Conservation (phyloP, 2,888 invertebrate species). For the Actias luna region DNA sequence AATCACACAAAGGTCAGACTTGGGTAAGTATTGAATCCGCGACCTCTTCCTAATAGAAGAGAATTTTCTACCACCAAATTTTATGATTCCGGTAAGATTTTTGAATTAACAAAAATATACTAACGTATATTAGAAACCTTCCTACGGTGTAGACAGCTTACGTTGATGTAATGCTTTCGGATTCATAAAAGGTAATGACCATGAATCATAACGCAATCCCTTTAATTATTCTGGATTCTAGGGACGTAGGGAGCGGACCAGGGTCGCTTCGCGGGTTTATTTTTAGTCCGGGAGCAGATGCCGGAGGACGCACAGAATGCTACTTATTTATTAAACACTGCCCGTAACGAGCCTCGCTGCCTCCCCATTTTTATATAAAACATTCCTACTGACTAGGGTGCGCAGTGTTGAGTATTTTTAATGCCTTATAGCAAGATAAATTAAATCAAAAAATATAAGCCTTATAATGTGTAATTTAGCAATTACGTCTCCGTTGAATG, state of each 20-base stretch:
- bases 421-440: not conserved
- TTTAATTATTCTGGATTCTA: constrained; percentile 44
- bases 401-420: not conserved
- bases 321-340: constrained; percentile 70
- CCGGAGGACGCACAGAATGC: constrained; percentile 65
- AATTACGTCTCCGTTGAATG: too few species aligned
- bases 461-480: too few species aligned
- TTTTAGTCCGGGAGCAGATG: constrained; percentile 69
- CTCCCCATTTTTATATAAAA: constrained; percentile 43
- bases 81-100: too few species aligned
- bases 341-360: constrained; percentile 47
- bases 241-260: constrained; percentile 34
- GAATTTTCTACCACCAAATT: too few species aligned
- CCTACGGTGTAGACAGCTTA: constrained; percentile 7
- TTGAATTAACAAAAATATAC: not conserved
- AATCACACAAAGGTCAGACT: too few species aligned
- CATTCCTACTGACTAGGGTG: constrained; percentile 25
- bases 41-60: too few species aligned
- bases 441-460: too few species aligned
- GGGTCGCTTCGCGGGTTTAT: constrained; percentile 49
- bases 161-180: constrained; percentile 17
- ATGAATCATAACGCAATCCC: constrained; percentile 33
- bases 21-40: too few species aligned
- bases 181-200: constrained; percentile 24
- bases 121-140: not conserved